These are phyloP conservation scores for Xiphias gladius DNA, from an alignment of 2,113 vertebrate genomes.

Conservation along the genomic window DNA sequence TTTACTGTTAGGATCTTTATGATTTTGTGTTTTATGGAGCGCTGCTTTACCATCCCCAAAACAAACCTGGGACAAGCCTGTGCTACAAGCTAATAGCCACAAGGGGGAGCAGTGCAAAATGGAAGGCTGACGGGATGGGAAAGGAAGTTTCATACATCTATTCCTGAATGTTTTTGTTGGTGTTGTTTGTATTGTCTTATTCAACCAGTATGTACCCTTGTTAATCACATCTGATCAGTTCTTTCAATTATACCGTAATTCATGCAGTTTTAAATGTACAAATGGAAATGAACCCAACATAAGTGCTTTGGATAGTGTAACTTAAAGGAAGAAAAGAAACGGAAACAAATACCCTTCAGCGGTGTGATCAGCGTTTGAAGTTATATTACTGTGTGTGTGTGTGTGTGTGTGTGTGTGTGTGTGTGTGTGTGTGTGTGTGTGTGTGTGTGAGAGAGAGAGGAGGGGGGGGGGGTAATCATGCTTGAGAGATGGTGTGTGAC, in stretches of 20 bases:
- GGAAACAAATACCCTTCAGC: conserved; percentile 35
- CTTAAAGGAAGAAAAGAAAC: conserved; percentile 56
- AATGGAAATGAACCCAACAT: conserved; percentile 64
- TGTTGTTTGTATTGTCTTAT: conserved; percentile 62
- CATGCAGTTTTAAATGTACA: conserved; percentile 68
- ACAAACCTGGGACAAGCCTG: conserved; percentile 33
- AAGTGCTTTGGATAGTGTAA: conserved; percentile 71
- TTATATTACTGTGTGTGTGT: conserved; percentile 25
- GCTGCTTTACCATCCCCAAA: conserved; percentile 31
- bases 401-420: conserved; percentile 1
- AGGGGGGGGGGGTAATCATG: neutral
- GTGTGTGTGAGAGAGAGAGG: neutral
- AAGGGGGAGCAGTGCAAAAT: conserved; percentile 70
- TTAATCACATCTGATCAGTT: conserved; percentile 59
- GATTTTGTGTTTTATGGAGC: conserved; percentile 19
- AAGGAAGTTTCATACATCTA: conserved; percentile 53
- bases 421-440: conserved; percentile 9
- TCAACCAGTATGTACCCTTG: conserved; percentile 62
- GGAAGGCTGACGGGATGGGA: conserved; percentile 47
- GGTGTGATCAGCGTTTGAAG: conserved; percentile 55
- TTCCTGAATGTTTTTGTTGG: conserved; percentile 64
- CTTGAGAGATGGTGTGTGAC: conserved; percentile 45
- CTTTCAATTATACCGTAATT: conserved; percentile 53
- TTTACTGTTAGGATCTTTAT: conserved; percentile 3
- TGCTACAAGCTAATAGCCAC: conserved; percentile 61